Evolutionary conservation across 2,113 vertebrate species (phyloP), one percentile per base, ranked within the genome.

Genomic region (Nannospalax galili): DNA sequence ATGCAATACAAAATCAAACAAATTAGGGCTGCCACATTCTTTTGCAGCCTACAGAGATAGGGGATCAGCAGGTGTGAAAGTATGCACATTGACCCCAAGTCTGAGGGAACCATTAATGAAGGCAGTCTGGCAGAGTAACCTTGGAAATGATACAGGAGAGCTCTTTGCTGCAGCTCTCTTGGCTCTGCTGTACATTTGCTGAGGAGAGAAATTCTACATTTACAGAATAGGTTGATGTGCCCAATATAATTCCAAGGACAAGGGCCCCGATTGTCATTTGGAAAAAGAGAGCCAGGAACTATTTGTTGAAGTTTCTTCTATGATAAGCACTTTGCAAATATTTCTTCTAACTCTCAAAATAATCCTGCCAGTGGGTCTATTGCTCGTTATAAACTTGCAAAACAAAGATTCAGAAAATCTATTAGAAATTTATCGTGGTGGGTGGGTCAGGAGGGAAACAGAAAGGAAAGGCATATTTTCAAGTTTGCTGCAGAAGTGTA

Each of bases 251-350:
- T 93, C 52, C 72, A 73, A 90, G 45, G 65, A 48, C 77, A 73
- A 32, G 11, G 11, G 48, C 48, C 48, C 48, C 9, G 19, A 15
- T 40, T 35, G 84, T 90, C 60, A 70, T 87, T 84, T 90, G 62
- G 73, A 77, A 30, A 77, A 87, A 67, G 79, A 95, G 26, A 95
- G 84, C 94, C 60, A 84, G 75, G 65, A 94, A 16, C 42, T 78
- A 35, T 37, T 75, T 80, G 52, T 52, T 16, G 42, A 91, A 60
- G 56, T 65, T 77, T 19, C 26, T 56, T 69, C 26, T 42, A 5
- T 87, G 91, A 82, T 86, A 73, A 92, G 48, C 35, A 48, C 45
- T 75, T 82, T 42, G 79, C 24, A 60, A 80, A 86, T 28, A 84
- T 67, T 56, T 20, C 15, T 82, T 11, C 20, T 84, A 52, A 85